Conservation (phyloP, 2,113 vertebrate genomes). For the Aviceda subcristata region DNA sequence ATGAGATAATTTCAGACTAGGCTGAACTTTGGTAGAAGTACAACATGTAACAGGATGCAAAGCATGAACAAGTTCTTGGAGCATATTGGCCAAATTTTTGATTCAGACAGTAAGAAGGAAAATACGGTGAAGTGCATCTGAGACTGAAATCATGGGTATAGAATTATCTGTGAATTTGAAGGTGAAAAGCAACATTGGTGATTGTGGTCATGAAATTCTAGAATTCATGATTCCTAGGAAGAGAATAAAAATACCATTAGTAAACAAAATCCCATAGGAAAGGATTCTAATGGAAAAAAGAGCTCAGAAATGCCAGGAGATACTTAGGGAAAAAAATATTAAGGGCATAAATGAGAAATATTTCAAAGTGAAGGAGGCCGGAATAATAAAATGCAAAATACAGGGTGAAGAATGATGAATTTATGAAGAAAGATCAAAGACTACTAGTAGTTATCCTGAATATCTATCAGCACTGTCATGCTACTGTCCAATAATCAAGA, state of each 20-base stretch:
- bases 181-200: not conserved
- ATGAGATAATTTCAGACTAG: not conserved
- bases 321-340: not conserved
- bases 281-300: not conserved
- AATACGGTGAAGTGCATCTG: not conserved
- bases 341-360: not conserved
- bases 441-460: not conserved
- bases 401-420: not conserved
- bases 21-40: not conserved
- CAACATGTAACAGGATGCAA: not conserved
- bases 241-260: not conserved
- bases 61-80: not conserved
- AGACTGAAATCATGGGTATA: not conserved
- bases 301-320: not conserved
- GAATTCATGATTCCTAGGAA: not conserved
- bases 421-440: not conserved
- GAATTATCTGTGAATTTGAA: not conserved
- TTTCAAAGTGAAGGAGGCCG: not conserved
- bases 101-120: not conserved
- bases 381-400: not conserved
- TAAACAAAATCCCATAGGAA: not conserved
- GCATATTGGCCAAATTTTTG: not conserved
- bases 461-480: not conserved
- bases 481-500: not conserved
- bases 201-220: not conserved